Evolutionary conservation across 2,888 invertebrate genomes (phyloP), one percentile per base, ranked within the genome.

Genomic region (Volucella bombylans): DNA sequence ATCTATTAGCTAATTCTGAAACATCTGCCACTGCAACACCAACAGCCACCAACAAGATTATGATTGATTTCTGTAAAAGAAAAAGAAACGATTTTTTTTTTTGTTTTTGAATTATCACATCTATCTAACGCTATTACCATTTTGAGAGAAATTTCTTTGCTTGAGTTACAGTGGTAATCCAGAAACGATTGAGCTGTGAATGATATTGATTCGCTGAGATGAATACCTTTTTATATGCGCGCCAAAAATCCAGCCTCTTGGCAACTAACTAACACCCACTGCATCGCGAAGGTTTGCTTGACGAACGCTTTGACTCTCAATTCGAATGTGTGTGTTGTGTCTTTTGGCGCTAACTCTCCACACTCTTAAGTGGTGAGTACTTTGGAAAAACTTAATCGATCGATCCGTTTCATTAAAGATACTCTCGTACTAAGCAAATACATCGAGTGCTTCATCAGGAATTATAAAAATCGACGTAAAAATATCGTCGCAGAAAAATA

Each of bases 161-260:
- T 52, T 61, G 18, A 11, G 67, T 31, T 31, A 67, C 67, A 38
- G 50, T 52, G 59, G 67, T 76, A 76, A 67, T 76, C 76, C 76
- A 67, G 59, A 76, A 59, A 76, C 76, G 76, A 67, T 67, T 67
- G 52, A 76, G 67, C 39, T 67, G 76, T 76, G 76, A 76, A 76
- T 76, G 76, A 67, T 76, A 57, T 67, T 38, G 38, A 52, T 38
- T 67, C 52, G 67, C 45, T 57, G 67, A 67, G 67, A 67, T 76
- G 76, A 67, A 67, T 52, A 76, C 67, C 76, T 72, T 61, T 76
- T 76, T 76, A 76, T 76, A 74, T 50, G 57, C 55, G 6, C 45
- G 45, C 61, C 23, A 62, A 61, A 43, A 23, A 57, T 23, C 15
- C 57, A 57, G 41, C 11, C 45, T 11, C 72, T 55, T 65, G 8